phyloP scores from a whole-genome alignment of 2,888 invertebrate genomes.

The Lamellibrachia columna region DNA sequence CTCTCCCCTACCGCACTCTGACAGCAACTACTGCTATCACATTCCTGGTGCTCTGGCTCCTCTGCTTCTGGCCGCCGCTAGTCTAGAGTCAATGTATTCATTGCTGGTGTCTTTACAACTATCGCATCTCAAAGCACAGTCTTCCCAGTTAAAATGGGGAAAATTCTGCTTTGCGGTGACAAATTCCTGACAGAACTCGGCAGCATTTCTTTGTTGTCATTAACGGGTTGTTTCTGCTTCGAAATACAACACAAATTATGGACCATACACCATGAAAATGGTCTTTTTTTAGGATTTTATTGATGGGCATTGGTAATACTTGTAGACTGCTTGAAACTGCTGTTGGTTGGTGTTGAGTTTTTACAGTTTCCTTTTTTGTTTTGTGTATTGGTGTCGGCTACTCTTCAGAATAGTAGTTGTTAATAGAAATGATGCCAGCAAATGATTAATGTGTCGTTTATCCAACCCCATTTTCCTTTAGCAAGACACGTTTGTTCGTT shows the following conservation, averaged over 20 bases:
- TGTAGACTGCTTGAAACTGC: background rate
- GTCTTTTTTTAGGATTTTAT: background rate
- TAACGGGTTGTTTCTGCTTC: background rate
- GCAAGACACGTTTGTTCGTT: background rate
- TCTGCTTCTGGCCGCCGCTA: background rate
- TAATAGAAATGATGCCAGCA: background rate
- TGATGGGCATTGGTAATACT: background rate
- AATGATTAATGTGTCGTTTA: background rate
- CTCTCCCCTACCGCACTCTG: background rate
- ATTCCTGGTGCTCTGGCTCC: background rate
- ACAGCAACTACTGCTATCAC: background rate
- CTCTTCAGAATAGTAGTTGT: background rate
- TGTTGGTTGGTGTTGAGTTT: background rate
- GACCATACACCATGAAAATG: background rate
- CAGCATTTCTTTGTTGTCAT: background rate
- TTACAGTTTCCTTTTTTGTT: background rate
- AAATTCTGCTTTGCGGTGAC: background rate
- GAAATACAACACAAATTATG: background rate
- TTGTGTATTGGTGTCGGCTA: background rate
- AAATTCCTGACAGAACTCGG: background rate
- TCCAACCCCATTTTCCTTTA: background rate
- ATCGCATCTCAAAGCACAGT: background rate
- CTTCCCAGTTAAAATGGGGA: background rate
- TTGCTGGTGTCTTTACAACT: background rate
- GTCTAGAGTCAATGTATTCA: background rate